Evolutionary conservation across 2,888 invertebrate genomes (phyloP), one percentile per base, ranked within the genome.

Genomic region (Syritta pipiens): DNA sequence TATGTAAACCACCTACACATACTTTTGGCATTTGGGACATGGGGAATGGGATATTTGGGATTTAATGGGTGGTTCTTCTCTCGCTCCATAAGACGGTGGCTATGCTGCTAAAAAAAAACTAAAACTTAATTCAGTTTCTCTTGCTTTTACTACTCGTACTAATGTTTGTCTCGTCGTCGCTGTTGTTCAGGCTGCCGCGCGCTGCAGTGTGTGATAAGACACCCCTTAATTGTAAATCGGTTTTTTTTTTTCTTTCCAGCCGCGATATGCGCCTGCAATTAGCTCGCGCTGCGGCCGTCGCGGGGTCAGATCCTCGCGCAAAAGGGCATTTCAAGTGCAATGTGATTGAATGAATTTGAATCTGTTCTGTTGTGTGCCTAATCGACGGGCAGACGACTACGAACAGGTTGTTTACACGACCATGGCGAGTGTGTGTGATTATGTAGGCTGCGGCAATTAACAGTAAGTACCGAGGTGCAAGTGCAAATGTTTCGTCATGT

Each of bases 211-310:
- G 48, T 72, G 77, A 60, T 69, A 57, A 63, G 68, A 71, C 65
- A 77, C 77, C 71, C 77, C 71, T 55, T 60, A 57, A 59, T 69
- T n/a, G n/a, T n/a, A n/a, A n/a, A n/a, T n/a, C n/a, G n/a, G n/a
- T n/a, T n/a, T n/a, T n/a, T n/a, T 57, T 7, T 28, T 26, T 17
- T 7, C 22, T 9, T 42, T 20, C n/a, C n/a, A n/a, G n/a, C n/a
- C n/a, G n/a, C n/a, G n/a, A n/a, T n/a, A n/a, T n/a, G n/a, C n/a
- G n/a, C n/a, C n/a, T n/a, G n/a, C n/a, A n/a, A n/a, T n/a, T n/a
- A n/a, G n/a, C n/a, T n/a, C n/a, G n/a, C n/a, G n/a, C n/a, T n/a
- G n/a, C n/a, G n/a, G n/a, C n/a, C n/a, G n/a, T n/a, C n/a, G n/a
- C n/a, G n/a, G 63, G 62, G 57, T 57, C 59, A 53, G 51, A 20